Evolutionary conservation across 2,888 invertebrate species (phyloP), one percentile per base, ranked within the genome.

Genomic region (Leptogaster cylindrica): DNA sequence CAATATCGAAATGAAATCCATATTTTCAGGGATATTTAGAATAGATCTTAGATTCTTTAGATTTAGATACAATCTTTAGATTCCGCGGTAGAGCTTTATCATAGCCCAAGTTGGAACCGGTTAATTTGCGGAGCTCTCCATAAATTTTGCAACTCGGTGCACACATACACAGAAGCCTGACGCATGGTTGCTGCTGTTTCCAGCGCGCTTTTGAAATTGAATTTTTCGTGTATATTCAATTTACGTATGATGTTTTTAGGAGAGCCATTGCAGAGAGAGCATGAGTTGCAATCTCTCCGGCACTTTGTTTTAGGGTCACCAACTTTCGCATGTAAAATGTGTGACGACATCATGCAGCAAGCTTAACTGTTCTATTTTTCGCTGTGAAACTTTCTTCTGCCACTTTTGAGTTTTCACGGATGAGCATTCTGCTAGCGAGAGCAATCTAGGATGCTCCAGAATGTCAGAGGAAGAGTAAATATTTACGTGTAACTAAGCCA

Each of bases 161-260:
- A 44, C 44, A 41, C 61, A 44, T 61, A 27, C 41, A 44, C 23
- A 61, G 44, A 61, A 41, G 23, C 55, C 61, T 44, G 61, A 61
- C 44, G 41, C 44, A 61, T 61, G n/a, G n/a, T n/a, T n/a, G 41
- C 25, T 48, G 23, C 33, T 28, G 33, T 46, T n/a, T 50, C 65
- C 14, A 55, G 65, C 65, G 55, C 58, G 65, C 58, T 50, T 64
- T 39, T 67, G n/a, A n/a, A n/a, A n/a, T n/a, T n/a, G n/a, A n/a
- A n/a, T n/a, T n/a, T n/a, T n/a, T n/a, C n/a, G n/a, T n/a, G n/a
- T n/a, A n/a, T n/a, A n/a, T n/a, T n/a, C n/a, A n/a, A n/a, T n/a
- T n/a, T n/a, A n/a, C n/a, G n/a, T n/a, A n/a, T n/a, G n/a, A n/a
- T n/a, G n/a, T n/a, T n/a, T n/a, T n/a, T n/a, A n/a, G n/a, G n/a